Conservation (phyloP, 1,140 invertebrate species). For the Oedothorax gibbosus region DNA sequence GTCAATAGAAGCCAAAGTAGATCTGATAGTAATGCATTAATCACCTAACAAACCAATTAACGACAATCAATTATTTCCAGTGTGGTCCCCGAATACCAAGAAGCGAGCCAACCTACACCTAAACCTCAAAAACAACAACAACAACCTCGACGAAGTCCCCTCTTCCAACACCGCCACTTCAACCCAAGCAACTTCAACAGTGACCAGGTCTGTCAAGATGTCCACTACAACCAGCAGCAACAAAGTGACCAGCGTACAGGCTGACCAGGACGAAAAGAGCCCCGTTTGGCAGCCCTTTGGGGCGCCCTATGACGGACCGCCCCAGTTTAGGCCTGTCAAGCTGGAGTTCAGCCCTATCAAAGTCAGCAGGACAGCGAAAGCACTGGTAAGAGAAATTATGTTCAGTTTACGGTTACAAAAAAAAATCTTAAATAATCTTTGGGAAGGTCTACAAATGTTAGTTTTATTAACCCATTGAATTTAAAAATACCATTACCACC, state of each 20-base stretch:
- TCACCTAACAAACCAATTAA: background rate
- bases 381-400: too few relatives aligned
- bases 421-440: too few relatives aligned
- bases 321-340: slow-evolving; percentile 42
- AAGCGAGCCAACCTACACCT: slow-evolving; percentile 33
- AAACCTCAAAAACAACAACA: background rate
- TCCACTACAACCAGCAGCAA: background rate
- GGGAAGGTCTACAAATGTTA: too few relatives aligned
- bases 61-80: background rate
- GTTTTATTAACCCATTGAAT: too few relatives aligned
- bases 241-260: background rate
- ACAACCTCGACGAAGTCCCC: background rate
- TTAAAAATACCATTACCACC: too few relatives aligned
- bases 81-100: slow-evolving; percentile 33
- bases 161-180: background rate
- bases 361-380: background rate
- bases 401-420: too few relatives aligned
- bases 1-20: too few relatives aligned
- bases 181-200: too few relatives aligned
- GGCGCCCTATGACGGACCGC: slow-evolving; percentile 41
- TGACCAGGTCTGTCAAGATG: too few relatives aligned
- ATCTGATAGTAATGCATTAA: too few relatives aligned
- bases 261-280: slow-evolving; percentile 19
- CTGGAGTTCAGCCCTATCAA: slow-evolving; percentile 16
- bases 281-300: slow-evolving; percentile 58